A percentile compares a stretch with the other conserved stretches of the same genome.
Evolutionary conservation across 2,113 vertebrate species (phyloP).

Genomic region (Xiphophorus hellerii): DNA sequence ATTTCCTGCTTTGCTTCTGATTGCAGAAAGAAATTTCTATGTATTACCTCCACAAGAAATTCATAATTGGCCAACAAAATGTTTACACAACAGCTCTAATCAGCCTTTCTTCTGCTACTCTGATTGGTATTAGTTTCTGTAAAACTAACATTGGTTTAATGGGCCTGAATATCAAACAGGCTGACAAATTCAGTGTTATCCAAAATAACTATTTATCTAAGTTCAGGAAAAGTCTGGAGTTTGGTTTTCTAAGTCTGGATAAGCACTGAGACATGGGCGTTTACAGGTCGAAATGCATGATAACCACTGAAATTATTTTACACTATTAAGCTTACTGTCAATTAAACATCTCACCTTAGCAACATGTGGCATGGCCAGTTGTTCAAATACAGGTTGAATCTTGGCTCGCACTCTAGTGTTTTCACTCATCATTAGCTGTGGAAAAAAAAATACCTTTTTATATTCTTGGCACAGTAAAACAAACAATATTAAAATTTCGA

Average conservation of each 20-base stretch:
- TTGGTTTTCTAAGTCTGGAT: no score
- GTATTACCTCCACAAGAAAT: neutral
- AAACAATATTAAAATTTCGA: neutral
- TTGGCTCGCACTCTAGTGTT: slow-evolving; percentile 88
- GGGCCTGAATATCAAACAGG: no score
- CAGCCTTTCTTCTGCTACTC: neutral
- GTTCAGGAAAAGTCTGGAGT: no score
- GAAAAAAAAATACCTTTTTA: slow-evolving; percentile 21
- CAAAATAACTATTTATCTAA: no score
- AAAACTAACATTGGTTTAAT: neutral
- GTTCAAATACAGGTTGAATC: slow-evolving; percentile 83
- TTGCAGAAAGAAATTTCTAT: neutral
- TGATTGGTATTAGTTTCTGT: neutral
- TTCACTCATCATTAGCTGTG: slow-evolving; percentile 87
- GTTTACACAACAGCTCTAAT: neutral
- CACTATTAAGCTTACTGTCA: no score
- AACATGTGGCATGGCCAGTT: slow-evolving; percentile 82
- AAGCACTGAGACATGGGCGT: no score
- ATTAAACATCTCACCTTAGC: slow-evolving; percentile 67
- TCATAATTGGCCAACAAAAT: neutral
- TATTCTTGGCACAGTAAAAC: neutral
- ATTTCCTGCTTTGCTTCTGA: neutral
- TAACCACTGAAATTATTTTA: neutral
- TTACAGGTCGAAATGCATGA: no score
- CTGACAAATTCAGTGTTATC: no score